Evolutionary conservation across 2,888 invertebrate genomes (phyloP), one percentile per base, ranked within the genome.

Genomic region (Cephus runcator): DNA sequence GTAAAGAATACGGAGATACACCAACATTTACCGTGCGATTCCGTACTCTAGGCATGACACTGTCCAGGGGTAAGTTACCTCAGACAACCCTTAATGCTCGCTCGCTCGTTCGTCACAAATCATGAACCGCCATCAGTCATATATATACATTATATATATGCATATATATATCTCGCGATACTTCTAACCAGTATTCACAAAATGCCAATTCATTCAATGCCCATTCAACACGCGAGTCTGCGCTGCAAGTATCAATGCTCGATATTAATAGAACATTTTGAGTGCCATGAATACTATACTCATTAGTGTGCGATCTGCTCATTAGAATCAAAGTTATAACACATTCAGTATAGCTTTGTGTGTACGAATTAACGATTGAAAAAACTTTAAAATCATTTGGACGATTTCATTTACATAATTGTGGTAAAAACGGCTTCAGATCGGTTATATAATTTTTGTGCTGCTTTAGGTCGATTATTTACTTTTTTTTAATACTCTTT

Each of bases 1-100:
- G 91, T 91, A 91, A 91, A 91, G 91, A 90, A 89, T 88, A 89
- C 88, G 88, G 90, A 90, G 89, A 90, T 84, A 88, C 89, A 88
- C 78, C 91, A 88, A 86, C 90, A 87, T 90, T 91, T 89, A 89
- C 87, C 88, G 89, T 90, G 88, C 90, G 89, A 91, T 90, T 89
- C 87, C 89, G 88, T 91, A 89, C 88, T 89, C 90, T 91, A 91
- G 90, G 88, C 90, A 90, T 89, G 88, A 90, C 85, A 91, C 88
- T 90, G 90, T 91, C 90, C 90, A 91, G 90, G 91, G 91, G 91
- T 91, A 91, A 91, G 91, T 91, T 87, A 86, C 87, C 89, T 89
- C 86, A 89, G 90, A 88, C 90, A 86, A 87, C 73, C 76, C 79
- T 73, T 76, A 76, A 75, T 56, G 56, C 56, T 56, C 56, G 56